Conservation (phyloP, 2,113 vertebrate species). For the Brachionichthys hirsutus region DNA sequence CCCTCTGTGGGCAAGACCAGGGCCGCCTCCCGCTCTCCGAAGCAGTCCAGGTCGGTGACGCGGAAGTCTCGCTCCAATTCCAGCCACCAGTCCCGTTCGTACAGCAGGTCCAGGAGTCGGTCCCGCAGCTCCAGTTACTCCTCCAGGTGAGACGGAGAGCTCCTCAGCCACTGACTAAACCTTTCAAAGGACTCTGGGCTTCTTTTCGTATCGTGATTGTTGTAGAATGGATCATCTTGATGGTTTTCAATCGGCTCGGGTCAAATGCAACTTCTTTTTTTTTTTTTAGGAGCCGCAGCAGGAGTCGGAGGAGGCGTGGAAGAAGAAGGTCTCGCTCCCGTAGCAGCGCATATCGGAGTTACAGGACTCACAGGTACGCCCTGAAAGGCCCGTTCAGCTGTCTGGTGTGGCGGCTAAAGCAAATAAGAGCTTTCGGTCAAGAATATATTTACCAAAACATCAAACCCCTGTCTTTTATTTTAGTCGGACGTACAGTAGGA, state of each 20-base stretch:
- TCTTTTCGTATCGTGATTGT: neutral
- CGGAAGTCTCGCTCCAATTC: slow-evolving; percentile 88
- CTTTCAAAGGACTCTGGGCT: no score
- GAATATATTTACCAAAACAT: neutral
- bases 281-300: slow-evolving; percentile 82
- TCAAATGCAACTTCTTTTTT: neutral
- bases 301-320: slow-evolving; percentile 85
- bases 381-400: no score
- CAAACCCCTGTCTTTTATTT: neutral
- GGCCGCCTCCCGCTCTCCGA: slow-evolving; percentile 80
- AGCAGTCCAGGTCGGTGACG: slow-evolving; percentile 83
- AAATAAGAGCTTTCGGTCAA: no score
- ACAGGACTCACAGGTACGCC: slow-evolving; percentile 82
- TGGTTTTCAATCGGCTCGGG: neutral
- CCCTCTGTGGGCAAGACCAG: slow-evolving; percentile 72
- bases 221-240: slow-evolving; percentile 6
- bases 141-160: slow-evolving; percentile 79
- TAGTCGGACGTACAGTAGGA: slow-evolving; percentile 87
- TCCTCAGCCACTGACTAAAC: no score
- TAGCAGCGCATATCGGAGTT: slow-evolving; percentile 88
- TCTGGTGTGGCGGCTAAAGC: no score
- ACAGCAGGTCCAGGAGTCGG: slow-evolving; percentile 85
- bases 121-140: slow-evolving; percentile 87
- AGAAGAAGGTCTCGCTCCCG: slow-evolving; percentile 81
- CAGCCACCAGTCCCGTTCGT: slow-evolving; percentile 85